These are phyloP conservation scores for Cantharis flavilabris DNA, from an alignment of 2,888 invertebrate species.

Conservation along the genomic window DNA sequence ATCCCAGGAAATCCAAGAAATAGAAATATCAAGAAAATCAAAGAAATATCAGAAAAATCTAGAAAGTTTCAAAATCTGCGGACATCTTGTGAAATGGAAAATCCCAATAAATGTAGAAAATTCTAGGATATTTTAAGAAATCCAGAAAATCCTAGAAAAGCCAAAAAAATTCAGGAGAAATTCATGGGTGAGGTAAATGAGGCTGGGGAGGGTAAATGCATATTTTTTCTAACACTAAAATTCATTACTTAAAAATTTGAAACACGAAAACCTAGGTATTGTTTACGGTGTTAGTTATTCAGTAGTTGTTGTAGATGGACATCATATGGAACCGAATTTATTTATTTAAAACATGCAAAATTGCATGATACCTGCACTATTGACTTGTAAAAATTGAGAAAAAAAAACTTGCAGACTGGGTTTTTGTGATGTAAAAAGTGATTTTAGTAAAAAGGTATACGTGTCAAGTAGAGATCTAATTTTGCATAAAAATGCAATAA, in stretches of 20 bases:
- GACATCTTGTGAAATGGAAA: no score
- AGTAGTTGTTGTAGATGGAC: not conserved
- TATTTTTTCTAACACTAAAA: no score
- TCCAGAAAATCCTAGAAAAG: no score
- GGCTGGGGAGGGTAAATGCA: no score
- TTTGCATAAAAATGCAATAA: not conserved
- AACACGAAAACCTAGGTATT: not conserved
- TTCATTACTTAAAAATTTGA: not conserved
- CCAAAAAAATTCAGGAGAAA: no score
- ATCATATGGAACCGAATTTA: not conserved
- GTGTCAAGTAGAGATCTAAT: not conserved
- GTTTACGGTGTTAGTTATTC: not conserved
- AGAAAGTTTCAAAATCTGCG: no score
- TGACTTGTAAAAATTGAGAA: not conserved
- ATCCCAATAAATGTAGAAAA: no score
- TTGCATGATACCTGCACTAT: not conserved
- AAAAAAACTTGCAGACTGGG: not conserved
- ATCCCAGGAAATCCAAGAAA: no score
- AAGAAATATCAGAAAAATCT: no score
- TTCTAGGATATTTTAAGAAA: no score
- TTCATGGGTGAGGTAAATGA: no score
- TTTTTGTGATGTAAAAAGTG: not conserved
- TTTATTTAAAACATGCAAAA: slow-evolving; percentile 3
- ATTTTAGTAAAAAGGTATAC: not conserved
- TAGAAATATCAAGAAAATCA: no score